phyloP scores from a whole-genome alignment of 2,888 invertebrate genomes.

The Axea sp. region DNA sequence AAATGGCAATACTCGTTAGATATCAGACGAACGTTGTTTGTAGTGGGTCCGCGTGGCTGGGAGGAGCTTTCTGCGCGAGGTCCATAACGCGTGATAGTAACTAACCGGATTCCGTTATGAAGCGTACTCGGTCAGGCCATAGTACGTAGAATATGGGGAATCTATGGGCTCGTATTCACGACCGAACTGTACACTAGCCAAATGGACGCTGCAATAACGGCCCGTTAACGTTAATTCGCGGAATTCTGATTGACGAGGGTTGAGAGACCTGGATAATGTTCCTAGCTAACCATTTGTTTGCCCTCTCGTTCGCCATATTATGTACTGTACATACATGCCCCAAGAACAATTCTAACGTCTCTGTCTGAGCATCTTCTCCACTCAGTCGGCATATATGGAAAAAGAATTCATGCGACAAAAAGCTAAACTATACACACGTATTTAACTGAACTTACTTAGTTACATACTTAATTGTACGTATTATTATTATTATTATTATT shows the following conservation, averaged over 20 bases:
- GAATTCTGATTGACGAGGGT: constrained; percentile 79
- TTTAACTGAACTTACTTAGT: too few relatives aligned
- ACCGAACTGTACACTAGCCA: constrained; percentile 78
- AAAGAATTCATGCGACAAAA: too few relatives aligned
- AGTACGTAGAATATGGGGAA: constrained; percentile 77
- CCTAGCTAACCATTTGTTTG: constrained; percentile 32
- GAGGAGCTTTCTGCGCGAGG: constrained; percentile 71
- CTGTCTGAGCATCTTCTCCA: too few relatives aligned
- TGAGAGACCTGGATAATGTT: constrained; percentile 57
- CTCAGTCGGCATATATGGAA: too few relatives aligned
- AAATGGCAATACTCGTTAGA: constrained; percentile 32
- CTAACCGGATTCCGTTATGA: constrained; percentile 78
- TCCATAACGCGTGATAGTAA: constrained; percentile 77
- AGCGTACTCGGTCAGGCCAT: constrained; percentile 72
- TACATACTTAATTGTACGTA: too few relatives aligned
- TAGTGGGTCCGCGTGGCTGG: constrained; percentile 69
- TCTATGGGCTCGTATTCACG: constrained; percentile 79
- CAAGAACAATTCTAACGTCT: too few relatives aligned
- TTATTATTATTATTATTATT: too few relatives aligned
- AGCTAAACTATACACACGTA: too few relatives aligned
- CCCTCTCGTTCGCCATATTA: constrained; percentile 26
- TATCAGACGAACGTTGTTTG: constrained; percentile 58
- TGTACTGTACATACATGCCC: neutral
- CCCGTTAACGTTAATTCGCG: constrained; percentile 80
- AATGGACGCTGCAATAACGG: constrained; percentile 80